Evolutionary conservation across 2,888 invertebrate species (phyloP), one percentile per base, ranked within the genome.

Genomic region (Lydus trimaculatus): DNA sequence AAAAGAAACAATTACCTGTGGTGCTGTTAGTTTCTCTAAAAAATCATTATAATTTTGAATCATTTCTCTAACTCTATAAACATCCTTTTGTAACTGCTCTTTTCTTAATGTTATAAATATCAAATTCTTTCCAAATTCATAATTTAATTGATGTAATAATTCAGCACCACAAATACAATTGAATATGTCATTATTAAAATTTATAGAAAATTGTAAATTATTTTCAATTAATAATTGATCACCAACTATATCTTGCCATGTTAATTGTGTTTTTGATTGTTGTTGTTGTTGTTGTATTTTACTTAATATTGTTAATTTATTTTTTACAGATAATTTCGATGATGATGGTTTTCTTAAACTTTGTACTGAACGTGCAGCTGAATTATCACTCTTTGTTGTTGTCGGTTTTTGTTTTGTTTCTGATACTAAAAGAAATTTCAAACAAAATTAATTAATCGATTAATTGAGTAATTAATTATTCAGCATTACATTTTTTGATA

Each of bases 211-310:
- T 72, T 89, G 87, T 65, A 93, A 83, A 9, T 89, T 87, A 72
- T 90, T 89, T 76, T 94, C 94, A 63, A 91, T 88, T 73, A 93
- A 86, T 61, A 92, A 87, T 63, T 89, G 88, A 67, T 89, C 88
- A 0, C 90, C 91, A 59, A 92, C 90, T 63, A 93, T 85, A 78
- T 93, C 92, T 15, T 90, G 88, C 93, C 94, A 94, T 0, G 91
- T 90, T 52, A 80, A 72, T 64, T 78, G 80, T 62, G 78, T 80
- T 58, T 79, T 75, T 0, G 79, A 76, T 25, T 78, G 75, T 48
- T 48, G 48, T 23, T 48, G 48, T 1, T 48, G 20, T 48, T 48
- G 20, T 20, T 79, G 75, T n/a, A 84, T 73, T 61, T 79, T 77
- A 15, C 82, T 82, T 76, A 23, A 13, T 11, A 52, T 25, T 13